phyloP scores from a whole-genome alignment of 2,888 invertebrate species.

The Spialia ferax region DNA sequence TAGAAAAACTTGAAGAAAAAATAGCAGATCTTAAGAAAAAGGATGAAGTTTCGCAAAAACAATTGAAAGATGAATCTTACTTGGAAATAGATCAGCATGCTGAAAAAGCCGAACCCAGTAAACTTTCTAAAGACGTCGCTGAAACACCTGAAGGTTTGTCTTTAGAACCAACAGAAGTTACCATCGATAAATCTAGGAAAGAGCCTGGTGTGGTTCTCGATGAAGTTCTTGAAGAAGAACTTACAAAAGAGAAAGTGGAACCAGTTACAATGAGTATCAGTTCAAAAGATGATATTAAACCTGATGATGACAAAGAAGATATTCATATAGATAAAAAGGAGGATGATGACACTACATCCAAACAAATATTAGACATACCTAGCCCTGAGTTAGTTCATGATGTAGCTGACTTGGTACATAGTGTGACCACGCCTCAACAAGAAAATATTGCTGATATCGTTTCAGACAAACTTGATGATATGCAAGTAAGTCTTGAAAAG shows the following conservation, averaged over 20 bases:
- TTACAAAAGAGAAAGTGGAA: constrained; percentile 57
- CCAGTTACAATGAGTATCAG: constrained; percentile 48
- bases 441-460: constrained; percentile 48
- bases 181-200: constrained; percentile 59
- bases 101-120: not conserved
- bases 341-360: constrained; percentile 1
- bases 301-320: constrained; percentile 40
- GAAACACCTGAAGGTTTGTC: constrained; percentile 41
- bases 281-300: constrained; percentile 41
- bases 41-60: constrained; percentile 53
- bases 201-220: constrained; percentile 57
- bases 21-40: constrained; percentile 70
- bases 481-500: constrained; percentile 75
- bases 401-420: constrained; percentile 22
- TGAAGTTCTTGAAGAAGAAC: constrained; percentile 64
- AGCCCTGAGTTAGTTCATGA: constrained; percentile 48
- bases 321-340: constrained; percentile 41
- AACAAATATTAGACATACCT: constrained; percentile 38
- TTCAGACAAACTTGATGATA: constrained; percentile 75
- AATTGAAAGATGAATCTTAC: constrained; percentile 4
- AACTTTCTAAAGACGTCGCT: constrained; percentile 24
- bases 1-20: constrained; percentile 81
- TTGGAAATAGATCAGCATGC: not conserved
- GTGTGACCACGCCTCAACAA: constrained; percentile 27
- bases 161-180: constrained; percentile 35